Percentiles rank a stretch among this genome's conserved stretches.
Conservation (phyloP, 1,140 invertebrate genomes). For the Trissolcus basalis region DNA sequence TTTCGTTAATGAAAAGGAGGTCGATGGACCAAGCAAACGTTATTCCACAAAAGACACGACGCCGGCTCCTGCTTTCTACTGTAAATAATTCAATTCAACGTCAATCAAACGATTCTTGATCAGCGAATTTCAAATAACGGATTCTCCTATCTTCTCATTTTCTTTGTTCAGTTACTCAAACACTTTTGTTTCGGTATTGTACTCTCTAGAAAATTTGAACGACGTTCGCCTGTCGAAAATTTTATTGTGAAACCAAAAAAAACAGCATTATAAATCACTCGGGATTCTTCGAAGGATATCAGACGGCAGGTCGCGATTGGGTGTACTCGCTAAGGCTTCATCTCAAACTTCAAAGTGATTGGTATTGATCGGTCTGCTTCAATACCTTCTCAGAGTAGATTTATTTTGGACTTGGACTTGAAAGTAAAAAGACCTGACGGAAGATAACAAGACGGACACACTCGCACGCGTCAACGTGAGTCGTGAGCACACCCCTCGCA, state of each 20-base stretch:
- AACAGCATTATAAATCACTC: constrained; percentile 12
- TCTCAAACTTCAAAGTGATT: constrained; percentile 32
- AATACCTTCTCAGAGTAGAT: constrained; percentile 16
- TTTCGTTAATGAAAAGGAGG: background rate
- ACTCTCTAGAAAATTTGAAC: constrained; percentile 2
- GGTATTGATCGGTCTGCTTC: constrained; percentile 26
- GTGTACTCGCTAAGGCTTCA: constrained; percentile 34
- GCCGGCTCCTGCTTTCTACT: background rate
- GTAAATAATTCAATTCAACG: too few species aligned
- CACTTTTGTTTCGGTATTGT: background rate
- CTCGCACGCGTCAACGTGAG: constrained; percentile 1
- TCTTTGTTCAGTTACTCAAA: background rate
- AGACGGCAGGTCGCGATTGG: constrained; percentile 21
- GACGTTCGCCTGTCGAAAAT: constrained; percentile 17
- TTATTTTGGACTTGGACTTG: constrained; percentile 22
- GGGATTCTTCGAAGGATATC: constrained; percentile 10
- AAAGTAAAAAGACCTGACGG: background rate
- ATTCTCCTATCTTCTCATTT: background rate
- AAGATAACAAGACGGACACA: background rate
- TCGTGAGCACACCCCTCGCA: constrained; percentile 9
- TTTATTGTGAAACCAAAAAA: constrained; percentile 33
- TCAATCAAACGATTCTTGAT: too few species aligned
- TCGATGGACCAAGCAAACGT: background rate
- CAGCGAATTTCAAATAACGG: background rate
- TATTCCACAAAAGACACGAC: background rate